Conservation (phyloP, 2,113 vertebrate genomes). For the Baryphthengus martii region DNA sequence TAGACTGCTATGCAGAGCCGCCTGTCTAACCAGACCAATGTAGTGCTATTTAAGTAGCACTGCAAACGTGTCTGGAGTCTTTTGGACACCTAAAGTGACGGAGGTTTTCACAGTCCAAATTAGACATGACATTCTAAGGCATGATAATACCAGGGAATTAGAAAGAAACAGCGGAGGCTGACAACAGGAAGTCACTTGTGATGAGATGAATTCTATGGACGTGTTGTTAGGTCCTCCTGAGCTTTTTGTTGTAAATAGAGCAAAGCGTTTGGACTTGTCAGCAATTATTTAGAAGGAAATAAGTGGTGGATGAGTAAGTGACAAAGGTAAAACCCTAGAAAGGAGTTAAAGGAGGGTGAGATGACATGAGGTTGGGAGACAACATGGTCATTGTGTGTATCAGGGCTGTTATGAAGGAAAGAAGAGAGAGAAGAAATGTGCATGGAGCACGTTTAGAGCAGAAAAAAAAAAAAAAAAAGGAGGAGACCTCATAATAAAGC, state of each 20-base stretch:
- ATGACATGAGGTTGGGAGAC: not conserved
- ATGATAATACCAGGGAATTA: not conserved
- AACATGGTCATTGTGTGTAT: not conserved
- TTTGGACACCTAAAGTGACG: not conserved
- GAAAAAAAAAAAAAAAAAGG: not conserved
- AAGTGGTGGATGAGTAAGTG: not conserved
- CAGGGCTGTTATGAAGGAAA: not conserved
- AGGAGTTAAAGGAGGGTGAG: not conserved
- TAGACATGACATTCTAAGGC: not conserved
- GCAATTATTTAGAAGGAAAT: not conserved
- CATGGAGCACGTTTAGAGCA: not conserved
- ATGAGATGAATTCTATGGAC: not conserved
- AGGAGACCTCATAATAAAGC: not conserved
- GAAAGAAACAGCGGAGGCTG: not conserved
- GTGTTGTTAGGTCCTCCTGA: not conserved
- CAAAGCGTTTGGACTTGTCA: not conserved
- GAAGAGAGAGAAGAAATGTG: not conserved
- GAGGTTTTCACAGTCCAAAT: not conserved
- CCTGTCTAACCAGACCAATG: not conserved
- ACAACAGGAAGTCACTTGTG: not conserved
- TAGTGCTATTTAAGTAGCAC: not conserved
- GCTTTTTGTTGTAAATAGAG: not conserved
- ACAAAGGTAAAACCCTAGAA: not conserved
- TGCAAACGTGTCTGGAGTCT: not conserved
- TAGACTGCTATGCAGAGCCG: not conserved